Base-by-base conservation (phyloP, 2,113 vertebrate genomes). In the Channa argus region DNA sequence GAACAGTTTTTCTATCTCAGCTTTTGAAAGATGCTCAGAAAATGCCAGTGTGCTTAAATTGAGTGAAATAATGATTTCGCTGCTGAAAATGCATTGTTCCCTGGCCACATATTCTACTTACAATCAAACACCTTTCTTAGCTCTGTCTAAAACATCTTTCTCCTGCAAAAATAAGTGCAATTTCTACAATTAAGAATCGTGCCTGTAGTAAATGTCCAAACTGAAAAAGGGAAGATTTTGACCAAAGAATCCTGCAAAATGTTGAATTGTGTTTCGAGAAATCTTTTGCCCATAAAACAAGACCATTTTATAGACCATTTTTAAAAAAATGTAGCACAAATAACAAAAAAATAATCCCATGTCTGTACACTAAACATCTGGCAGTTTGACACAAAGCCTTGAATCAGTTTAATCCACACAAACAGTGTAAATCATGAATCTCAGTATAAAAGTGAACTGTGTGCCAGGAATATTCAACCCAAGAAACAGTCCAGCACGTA, bases 221-320 rank as follows among this genome's bases (percentile, higher is more conserved):
- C 74, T 75, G 82, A 85, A 82, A 69, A 54, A 76, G 65, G 36
- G 45, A 59, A 56, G 71, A 66, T 82, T 77, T 86, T 47, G 69
- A 78, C 80, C 49, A 12, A 55, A 33, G 10, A 38, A 24, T 24
- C 45, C 60, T 47, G 60, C 51, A 69, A 77, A 11, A 71, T 79
- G 52, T 58, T 13, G 71, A 67, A 71, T 50, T 15, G 65, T 71
- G 58, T 43, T 74, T 59, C 11, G 53, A 39, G 43, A 62, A 52
- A 24, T 24, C 24, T 24, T 24, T 24, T 24, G 10, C 46, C 64
- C 24, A 47, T 49, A 34, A 70, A 74, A 52, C 54, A 74, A 24
- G 24, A 24, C 24, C 24, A 24, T 24, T 24, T 34, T 34, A 44
- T 34, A 55, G n/a, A 24, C 24, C 24, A 24, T 24, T 24, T 24